Evolutionary conservation across 2,797 vertebrate species (phyloP).

Genomic region (Pseudopleuronectes americanus): DNA sequence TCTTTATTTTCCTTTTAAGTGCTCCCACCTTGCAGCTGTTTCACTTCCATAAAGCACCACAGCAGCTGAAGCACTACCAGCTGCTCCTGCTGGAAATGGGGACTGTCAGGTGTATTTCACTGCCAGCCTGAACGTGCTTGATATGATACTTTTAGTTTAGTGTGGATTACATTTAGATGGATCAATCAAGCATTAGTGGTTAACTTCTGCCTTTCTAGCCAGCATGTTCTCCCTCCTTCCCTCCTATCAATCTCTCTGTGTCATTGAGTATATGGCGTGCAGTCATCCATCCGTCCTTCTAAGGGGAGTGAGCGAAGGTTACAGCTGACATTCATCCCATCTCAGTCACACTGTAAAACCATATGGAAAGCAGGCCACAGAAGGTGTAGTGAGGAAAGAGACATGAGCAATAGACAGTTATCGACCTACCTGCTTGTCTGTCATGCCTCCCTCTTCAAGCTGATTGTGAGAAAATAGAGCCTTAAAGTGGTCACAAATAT

Average conservation of each 20-base stretch:
- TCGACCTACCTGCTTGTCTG: background rate
- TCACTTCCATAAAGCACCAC: slow-evolving; percentile 5
- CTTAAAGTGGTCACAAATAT: too few relatives aligned
- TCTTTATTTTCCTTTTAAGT: slow-evolving; percentile 12
- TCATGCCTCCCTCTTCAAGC: background rate
- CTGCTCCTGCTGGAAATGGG: slow-evolving; percentile 13
- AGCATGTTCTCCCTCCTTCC: background rate
- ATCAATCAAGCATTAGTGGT: slow-evolving; percentile 20
- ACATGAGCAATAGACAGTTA: background rate
- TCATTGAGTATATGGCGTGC: slow-evolving; percentile 10
- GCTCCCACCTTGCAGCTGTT: slow-evolving; percentile 10
- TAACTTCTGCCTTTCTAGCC: slow-evolving; percentile 20
- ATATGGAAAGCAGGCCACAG: background rate
- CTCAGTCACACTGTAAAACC: background rate
- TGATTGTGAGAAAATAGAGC: too few relatives aligned
- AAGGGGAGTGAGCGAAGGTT: slow-evolving; percentile 20
- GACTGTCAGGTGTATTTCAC: slow-evolving; percentile 31
- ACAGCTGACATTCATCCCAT: slow-evolving; percentile 32
- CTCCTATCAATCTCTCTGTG: background rate
- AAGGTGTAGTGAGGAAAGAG: too few relatives aligned
- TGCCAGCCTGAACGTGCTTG: background rate
- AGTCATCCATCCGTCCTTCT: slow-evolving; percentile 23
- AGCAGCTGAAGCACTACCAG: slow-evolving; percentile 8
- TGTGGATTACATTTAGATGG: slow-evolving; percentile 36
- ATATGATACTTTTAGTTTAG: slow-evolving; percentile 28